Base-by-base conservation (phyloP, 2,797 vertebrate species). In the Hoplostethus mediterraneus region DNA sequence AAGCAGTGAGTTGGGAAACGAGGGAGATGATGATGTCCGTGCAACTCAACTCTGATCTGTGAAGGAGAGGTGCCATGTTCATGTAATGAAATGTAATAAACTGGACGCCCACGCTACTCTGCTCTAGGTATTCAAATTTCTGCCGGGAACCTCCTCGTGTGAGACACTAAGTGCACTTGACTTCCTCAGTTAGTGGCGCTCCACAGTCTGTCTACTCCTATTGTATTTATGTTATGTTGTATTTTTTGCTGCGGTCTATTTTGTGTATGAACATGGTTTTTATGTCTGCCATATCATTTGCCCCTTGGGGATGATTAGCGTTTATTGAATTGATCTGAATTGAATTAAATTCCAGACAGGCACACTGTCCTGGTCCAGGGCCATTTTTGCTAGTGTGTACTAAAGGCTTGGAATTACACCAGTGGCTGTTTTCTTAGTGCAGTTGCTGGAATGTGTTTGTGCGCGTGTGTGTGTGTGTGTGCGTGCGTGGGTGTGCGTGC, bases 351-450 rank as follows among this genome's bases (percentile, higher is more conserved):
- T 82, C 79, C 68, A 80, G 33, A 61, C 64, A 67, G 81, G 16
- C 68, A 33, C 49, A 38, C n/a, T 58, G 77, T 80, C 64, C 72
- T 72, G 72, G 63, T 79, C 45, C 40, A 25, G 62, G 63, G 48
- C 73, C 73, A 55, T 73, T 67, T 74, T 66, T 70, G 54, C 49
- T 38, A 45, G 36, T 53, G 21, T 53, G 51, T 17, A 31, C n/a
- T 64, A 3, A 56, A 54, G 77, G 79, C 63, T 84, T 77, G 67
- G 62, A 84, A 63, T 76, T 74, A 71, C 73, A 89, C 30, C 67
- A 62, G 67, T 80, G 73, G 71, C 80, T 84, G 83, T 90, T 90
- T 92, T 88, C 84, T 90, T 84, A 84, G 85, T 53, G 68, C 77
- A 61, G 63, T 82, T 85, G 64, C 71, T 59, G 87, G 86, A 92